These are phyloP conservation scores for Hesperia comma DNA, from an alignment of 2,888 invertebrate genomes.

Conservation along the genomic window DNA sequence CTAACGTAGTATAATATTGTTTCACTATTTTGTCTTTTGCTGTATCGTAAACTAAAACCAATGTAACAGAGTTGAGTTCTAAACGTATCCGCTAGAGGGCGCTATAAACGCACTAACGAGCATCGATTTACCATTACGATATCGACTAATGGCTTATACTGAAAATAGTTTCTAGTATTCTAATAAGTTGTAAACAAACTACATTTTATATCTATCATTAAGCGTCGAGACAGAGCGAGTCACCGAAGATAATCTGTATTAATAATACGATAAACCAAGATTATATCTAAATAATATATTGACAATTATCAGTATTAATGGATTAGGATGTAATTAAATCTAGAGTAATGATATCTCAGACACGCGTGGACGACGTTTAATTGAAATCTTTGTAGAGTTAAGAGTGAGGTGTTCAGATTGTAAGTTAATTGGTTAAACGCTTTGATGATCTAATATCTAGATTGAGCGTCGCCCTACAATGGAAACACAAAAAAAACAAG, in stretches of 20 bases:
- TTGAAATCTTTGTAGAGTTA: background rate
- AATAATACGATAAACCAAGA: constrained; percentile 26
- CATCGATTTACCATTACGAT: constrained; percentile 6
- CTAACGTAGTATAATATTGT: no score
- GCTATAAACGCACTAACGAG: constrained; percentile 1
- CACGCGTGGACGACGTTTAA: background rate
- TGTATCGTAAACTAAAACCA: no score
- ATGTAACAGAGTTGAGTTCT: background rate
- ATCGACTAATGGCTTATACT: background rate
- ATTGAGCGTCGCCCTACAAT: no score
- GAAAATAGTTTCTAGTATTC: constrained; percentile 6
- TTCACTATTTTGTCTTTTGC: no score
- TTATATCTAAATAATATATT: constrained; percentile 19
- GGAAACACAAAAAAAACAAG: no score
- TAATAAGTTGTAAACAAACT: constrained; percentile 6
- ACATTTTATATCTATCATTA: constrained; percentile 24
- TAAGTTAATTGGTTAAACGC: background rate
- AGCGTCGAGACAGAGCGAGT: constrained; percentile 1
- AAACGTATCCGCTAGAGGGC: background rate
- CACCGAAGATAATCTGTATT: constrained; percentile 10
- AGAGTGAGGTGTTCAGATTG: background rate
- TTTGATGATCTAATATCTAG: no score
- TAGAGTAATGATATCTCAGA: background rate
- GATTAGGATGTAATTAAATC: constrained; percentile 22
- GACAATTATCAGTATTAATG: constrained; percentile 22